Conservation (phyloP, 2,797 vertebrate species). For the Ceyx erithaca region DNA sequence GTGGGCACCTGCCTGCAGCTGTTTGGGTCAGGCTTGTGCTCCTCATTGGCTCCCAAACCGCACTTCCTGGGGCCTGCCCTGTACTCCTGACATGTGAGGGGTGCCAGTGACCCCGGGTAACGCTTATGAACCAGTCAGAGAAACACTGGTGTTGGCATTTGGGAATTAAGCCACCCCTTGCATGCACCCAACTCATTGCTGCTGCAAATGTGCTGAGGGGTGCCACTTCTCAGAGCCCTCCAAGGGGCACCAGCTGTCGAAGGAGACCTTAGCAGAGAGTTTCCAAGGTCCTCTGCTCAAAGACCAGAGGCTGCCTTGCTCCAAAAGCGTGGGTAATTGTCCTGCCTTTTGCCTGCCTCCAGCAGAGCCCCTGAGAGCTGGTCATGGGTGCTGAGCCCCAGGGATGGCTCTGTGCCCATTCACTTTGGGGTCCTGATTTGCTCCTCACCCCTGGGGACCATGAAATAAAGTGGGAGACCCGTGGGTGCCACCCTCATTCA, state of each 20-base stretch:
- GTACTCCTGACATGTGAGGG: accelerated
- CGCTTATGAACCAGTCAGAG: not conserved
- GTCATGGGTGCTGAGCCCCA: not conserved
- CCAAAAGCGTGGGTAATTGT: accelerated
- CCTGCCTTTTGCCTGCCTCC: not conserved
- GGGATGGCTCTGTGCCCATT: not conserved
- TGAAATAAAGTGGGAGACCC: not conserved
- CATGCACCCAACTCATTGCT: accelerated
- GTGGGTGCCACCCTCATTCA: accelerated
- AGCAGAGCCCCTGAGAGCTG: not conserved
- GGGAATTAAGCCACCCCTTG: not conserved
- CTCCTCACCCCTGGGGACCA: not conserved
- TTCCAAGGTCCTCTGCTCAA: not conserved
- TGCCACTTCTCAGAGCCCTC: not conserved
- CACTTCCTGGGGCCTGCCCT: not conserved
- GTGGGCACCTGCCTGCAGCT: too few relatives aligned
- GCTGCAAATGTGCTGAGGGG: not conserved
- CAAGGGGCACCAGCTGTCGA: not conserved
- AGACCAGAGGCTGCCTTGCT: not conserved
- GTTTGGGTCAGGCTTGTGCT: not conserved
- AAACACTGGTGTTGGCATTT: accelerated
- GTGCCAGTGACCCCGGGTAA: not conserved
- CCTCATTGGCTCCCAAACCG: not conserved
- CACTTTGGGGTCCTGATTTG: not conserved
- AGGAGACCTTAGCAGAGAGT: not conserved